Percentiles rank a stretch among this genome's conserved stretches.
phyloP scores from a whole-genome alignment of 2,113 vertebrate species.

The Penelope pileata region DNA sequence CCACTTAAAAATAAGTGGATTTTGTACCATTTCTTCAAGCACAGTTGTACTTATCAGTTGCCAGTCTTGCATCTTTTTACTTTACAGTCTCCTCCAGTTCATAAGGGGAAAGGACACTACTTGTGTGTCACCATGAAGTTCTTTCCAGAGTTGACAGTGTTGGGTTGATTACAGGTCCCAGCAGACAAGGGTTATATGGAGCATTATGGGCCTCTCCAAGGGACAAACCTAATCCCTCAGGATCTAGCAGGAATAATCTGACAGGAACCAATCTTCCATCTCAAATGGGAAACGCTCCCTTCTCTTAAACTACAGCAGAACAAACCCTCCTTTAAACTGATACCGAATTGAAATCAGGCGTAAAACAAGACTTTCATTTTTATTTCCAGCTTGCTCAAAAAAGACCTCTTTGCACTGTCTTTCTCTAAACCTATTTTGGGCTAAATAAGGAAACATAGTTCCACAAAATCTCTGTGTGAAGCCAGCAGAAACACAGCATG shows the following conservation, averaged over 20 bases:
- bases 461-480: slow-evolving; percentile 20
- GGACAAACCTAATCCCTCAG: neutral
- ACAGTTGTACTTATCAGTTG: neutral
- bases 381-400: neutral
- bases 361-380: neutral
- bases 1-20: neutral
- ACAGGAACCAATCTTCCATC: neutral
- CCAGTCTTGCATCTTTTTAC: neutral
- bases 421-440: neutral
- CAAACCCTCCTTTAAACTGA: neutral
- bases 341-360: neutral
- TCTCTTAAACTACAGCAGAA: neutral
- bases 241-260: neutral
- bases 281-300: neutral
- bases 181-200: neutral
- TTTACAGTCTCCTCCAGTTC: neutral
- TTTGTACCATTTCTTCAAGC: neutral
- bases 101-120: neutral
- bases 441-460: slow-evolving; percentile 32
- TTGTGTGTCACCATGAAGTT: neutral
- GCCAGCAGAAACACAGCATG: slow-evolving; percentile 5
- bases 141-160: neutral
- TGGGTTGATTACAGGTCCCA: neutral
- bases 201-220: neutral
- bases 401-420: neutral